Percentiles rank a stretch among this genome's conserved stretches.
phyloP scores from a whole-genome alignment of 2,888 invertebrate species.

The Aphodius granarius region DNA sequence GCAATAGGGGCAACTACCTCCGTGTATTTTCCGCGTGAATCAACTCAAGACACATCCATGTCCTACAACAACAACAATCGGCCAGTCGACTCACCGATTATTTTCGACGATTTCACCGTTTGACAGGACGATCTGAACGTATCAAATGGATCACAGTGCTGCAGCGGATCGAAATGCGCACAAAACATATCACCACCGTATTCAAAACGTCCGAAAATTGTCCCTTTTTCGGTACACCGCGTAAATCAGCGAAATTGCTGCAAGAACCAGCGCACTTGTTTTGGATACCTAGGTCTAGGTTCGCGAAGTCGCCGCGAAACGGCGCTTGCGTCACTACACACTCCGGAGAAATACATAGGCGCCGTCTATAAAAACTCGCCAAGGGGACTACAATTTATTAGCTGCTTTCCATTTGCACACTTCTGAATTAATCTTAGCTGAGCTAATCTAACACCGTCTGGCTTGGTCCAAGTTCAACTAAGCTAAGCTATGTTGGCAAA shows the following conservation, averaged over 20 bases:
- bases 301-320: conserved; percentile 31
- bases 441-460: no score
- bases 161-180: conserved; percentile 26
- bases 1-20: not conserved
- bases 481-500: no score
- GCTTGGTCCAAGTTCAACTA: no score
- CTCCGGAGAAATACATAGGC: conserved; percentile 22
- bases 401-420: no score
- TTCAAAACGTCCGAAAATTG: conserved; percentile 25
- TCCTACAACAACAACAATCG: no score
- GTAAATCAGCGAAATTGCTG: conserved; percentile 14
- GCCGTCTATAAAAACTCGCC: not conserved
- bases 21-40: not conserved
- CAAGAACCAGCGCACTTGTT: conserved; percentile 46
- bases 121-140: conserved; percentile 30
- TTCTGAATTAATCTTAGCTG: no score
- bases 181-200: conserved; percentile 32
- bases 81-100: conserved; percentile 20
- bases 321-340: conserved; percentile 40
- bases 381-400: no score
- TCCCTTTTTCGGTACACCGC: conserved; percentile 33
- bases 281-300: conserved; percentile 50
- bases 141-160: conserved; percentile 24
- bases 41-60: not conserved
- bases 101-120: conserved; percentile 19